Evolutionary conservation across 2,888 invertebrate genomes (phyloP).

Genomic region (Apocheima hispidaria): DNA sequence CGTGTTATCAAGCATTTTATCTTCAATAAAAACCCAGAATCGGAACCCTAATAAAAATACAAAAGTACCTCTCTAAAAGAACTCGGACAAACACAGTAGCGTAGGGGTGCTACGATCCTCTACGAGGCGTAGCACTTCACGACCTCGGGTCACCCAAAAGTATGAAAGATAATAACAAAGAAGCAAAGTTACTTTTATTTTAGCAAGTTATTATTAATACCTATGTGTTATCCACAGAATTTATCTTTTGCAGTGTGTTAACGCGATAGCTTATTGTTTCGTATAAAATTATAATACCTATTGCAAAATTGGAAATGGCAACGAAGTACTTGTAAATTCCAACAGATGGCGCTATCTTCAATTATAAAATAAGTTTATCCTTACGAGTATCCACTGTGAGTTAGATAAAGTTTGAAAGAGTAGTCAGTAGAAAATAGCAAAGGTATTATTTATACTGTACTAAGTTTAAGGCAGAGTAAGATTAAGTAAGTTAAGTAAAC

Average conservation of each 20-base stretch:
- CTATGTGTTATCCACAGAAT: too few relatives aligned
- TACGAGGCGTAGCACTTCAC: constrained; percentile 14
- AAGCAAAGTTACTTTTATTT: too few relatives aligned
- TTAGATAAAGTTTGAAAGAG: not conserved
- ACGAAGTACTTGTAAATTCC: constrained; percentile 19
- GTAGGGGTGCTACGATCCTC: constrained; percentile 17
- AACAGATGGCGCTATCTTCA: constrained; percentile 36
- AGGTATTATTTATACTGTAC: too few relatives aligned
- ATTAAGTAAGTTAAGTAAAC: too few relatives aligned
- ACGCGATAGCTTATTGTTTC: too few relatives aligned
- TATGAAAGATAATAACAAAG: too few relatives aligned
- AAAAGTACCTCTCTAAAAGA: not conserved
- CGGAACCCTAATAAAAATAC: not conserved
- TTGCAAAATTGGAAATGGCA: not conserved
- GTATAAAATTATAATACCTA: too few relatives aligned
- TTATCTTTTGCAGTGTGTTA: too few relatives aligned
- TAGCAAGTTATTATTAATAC: too few relatives aligned
- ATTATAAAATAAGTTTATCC: not conserved
- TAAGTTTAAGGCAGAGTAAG: too few relatives aligned
- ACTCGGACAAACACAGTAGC: not conserved
- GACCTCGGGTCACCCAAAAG: not conserved
- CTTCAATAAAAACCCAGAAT: not conserved
- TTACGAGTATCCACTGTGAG: not conserved
- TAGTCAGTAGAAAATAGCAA: not conserved
- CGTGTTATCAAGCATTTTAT: too few relatives aligned